Evolutionary conservation across 1,140 invertebrate genomes (phyloP), one percentile per base, ranked within the genome.

Genomic region (Charaxes varanes): DNA sequence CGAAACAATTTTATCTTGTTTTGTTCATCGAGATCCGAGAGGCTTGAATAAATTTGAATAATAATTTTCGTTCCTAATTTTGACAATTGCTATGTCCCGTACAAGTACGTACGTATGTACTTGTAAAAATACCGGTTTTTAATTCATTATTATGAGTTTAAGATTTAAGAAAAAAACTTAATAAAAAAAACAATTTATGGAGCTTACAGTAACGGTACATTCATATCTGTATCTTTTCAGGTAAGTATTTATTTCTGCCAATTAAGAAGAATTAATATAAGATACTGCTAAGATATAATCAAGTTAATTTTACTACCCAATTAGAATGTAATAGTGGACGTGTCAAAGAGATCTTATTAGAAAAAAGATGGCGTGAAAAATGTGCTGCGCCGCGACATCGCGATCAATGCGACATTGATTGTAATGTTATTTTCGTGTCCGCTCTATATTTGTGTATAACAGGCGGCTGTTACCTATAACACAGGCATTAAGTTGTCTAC

Each of bases 41-140:
- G 18, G 34, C 47, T 51, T 62, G 69, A 76, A 79, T 74, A 74
- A 74, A 76, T 76, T 79, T 79, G 62, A 74, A 74, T 79, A 74
- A 58, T 50, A 41, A 58, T 31, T 33, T 18, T 8, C 34, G 34
- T 36, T 23, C 24, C 33, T 18, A 36, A 44, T 44, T 35, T 44
- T 15, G 19, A 28, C 22, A 28, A 31, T 17, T 23, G 10, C 16
- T 41, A 34, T 13, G 22, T n/a, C 15, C 4, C 11, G n/a, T n/a
- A n/a, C n/a, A n/a, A n/a, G 6, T 11, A 24, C 12, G 12, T 24
- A 8, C 12, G 18, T 19, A 19, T 19, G 11, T 26, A 4, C 23
- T 4, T 12, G 23, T 2, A 23, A 23, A 23, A 22, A 22, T 4
- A 6, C 11, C 23, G 21, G 21, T 26, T 12, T 8, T n/a, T 12